These are phyloP conservation scores for Acrobasis suavella DNA, from an alignment of 2,888 invertebrate species.

Conservation along the genomic window DNA sequence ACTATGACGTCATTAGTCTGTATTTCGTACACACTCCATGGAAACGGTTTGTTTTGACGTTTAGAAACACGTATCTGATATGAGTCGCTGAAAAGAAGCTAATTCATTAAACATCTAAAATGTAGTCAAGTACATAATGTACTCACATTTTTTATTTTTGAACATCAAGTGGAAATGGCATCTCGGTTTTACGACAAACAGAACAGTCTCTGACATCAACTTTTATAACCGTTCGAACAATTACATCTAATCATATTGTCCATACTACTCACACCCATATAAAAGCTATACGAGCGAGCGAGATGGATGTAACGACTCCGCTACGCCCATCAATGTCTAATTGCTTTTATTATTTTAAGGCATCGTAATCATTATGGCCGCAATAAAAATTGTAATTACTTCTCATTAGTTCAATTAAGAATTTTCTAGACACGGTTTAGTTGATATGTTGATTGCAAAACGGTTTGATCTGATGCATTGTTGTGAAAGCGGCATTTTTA, in stretches of 20 bases:
- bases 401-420: conserved; percentile 83
- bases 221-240: conserved; percentile 82
- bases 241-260: conserved; percentile 75
- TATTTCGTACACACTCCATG: no score
- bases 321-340: conserved; percentile 80
- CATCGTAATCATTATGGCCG: conserved; percentile 82
- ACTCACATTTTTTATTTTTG: conserved; percentile 40
- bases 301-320: conserved; percentile 59
- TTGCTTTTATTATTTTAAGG: conserved; percentile 83
- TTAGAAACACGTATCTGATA: no score
- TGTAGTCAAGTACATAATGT: conserved; percentile 32
- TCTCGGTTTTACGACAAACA: conserved; percentile 78
- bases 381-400: conserved; percentile 83
- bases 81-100: no score
- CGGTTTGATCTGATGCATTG: conserved; percentile 59
- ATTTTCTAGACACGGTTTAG: conserved; percentile 80
- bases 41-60: no score
- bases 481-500: conserved; percentile 61
- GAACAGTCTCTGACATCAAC: conserved; percentile 77
- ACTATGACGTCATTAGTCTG: no score
- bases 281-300: conserved; percentile 47
- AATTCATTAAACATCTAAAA: no score
- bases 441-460: conserved; percentile 78
- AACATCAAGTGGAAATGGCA: conserved; percentile 60
- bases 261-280: conserved; percentile 45